phyloP scores from a whole-genome alignment of 2,113 vertebrate species.

The Phoxinus phoxinus region DNA sequence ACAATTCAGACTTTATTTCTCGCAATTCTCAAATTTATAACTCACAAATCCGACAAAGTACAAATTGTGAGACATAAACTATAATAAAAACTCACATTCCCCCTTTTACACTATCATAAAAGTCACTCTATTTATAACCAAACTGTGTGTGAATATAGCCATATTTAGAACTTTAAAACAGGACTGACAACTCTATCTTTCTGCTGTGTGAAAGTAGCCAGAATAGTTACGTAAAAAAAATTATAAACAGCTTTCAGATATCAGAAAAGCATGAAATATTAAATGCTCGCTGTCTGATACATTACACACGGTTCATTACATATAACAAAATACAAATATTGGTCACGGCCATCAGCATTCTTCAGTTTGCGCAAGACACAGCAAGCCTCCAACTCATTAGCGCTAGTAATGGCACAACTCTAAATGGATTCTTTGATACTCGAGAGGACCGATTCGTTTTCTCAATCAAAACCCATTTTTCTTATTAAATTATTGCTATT shows the following conservation, averaged over 20 bases:
- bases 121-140: no score
- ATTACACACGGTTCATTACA: conserved; percentile 35
- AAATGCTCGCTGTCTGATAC: neutral
- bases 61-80: no score
- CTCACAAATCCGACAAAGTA: no score
- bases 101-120: no score
- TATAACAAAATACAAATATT: conserved; percentile 27
- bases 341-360: neutral
- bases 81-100: no score
- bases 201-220: neutral
- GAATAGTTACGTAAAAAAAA: neutral
- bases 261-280: conserved; percentile 13
- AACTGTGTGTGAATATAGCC: no score
- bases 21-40: no score
- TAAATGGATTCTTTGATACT: conserved; percentile 66
- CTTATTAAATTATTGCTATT: conserved; percentile 76
- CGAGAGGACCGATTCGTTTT: conserved; percentile 67
- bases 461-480: conserved; percentile 59
- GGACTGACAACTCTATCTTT: no score
- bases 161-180: no score
- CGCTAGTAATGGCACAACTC: conserved; percentile 52
- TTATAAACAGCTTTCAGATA: neutral
- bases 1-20: no score
- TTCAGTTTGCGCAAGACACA: conserved; percentile 37
- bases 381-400: conserved; percentile 54